Percentiles rank a stretch among this genome's conserved stretches.
These are phyloP conservation scores for Calephelis nemesis DNA, from an alignment of 1,140 invertebrate genomes.

Conservation along the genomic window DNA sequence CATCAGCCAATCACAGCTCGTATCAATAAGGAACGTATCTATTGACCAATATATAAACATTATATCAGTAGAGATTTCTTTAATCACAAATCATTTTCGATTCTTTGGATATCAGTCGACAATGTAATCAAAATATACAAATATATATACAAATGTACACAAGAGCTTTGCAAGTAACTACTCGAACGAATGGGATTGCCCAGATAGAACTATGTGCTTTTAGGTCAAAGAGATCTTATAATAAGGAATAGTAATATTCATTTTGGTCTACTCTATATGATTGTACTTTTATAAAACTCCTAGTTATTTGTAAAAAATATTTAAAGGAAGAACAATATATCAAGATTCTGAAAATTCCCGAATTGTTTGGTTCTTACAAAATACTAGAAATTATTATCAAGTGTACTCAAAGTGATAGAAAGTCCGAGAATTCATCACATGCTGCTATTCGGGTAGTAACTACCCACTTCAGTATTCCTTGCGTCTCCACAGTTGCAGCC, in stretches of 20 bases:
- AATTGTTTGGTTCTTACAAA: neutral
- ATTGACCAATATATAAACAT: conserved; percentile 9
- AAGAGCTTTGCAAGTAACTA: too few relatives aligned
- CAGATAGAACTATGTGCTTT: too few relatives aligned
- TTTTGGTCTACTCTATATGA: neutral
- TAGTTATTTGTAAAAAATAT: neutral
- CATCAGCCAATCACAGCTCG: conserved; percentile 9
- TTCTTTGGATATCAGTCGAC: neutral
- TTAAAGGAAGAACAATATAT: neutral
- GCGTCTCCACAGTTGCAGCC: conserved; percentile 58
- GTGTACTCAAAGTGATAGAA: neutral
- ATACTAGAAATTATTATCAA: conserved; percentile 3
- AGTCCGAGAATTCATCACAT: neutral
- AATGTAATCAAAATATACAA: neutral
- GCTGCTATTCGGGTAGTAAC: neutral
- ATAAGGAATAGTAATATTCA: too few relatives aligned
- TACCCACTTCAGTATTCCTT: conserved; percentile 26
- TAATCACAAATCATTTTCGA: too few relatives aligned
- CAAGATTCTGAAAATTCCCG: neutral
- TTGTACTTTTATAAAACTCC: neutral
- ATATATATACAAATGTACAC: too few relatives aligned
- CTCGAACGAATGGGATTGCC: too few relatives aligned
- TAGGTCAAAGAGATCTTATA: too few relatives aligned
- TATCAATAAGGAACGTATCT: conserved; percentile 13
- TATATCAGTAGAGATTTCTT: neutral